Conservation (phyloP, 2,797 vertebrate genomes). For the Acipenser transmontanus region DNA sequence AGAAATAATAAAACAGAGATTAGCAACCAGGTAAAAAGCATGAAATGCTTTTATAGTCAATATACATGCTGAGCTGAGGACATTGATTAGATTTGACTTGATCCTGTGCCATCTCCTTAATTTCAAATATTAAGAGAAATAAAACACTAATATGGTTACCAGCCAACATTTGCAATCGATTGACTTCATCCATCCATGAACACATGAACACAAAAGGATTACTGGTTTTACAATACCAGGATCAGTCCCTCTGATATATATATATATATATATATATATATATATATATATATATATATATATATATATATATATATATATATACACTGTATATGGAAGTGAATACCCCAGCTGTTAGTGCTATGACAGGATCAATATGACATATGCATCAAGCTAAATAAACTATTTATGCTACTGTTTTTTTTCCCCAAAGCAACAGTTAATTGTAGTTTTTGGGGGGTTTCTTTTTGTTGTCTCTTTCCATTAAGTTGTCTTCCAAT, state of each 20-base stretch:
- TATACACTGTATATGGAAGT: background rate
- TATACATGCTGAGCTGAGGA: background rate
- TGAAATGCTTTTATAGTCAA: background rate
- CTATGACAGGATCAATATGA: background rate
- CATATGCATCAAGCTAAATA: background rate
- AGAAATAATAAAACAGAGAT: too few relatives aligned
- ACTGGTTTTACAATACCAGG: background rate
- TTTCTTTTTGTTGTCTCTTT: too few relatives aligned
- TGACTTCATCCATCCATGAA: background rate
- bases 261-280: too few relatives aligned
- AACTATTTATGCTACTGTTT: background rate
- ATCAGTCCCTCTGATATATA: background rate
- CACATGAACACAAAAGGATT: background rate
- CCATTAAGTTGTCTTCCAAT: too few relatives aligned
- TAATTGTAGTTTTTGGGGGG: too few relatives aligned
- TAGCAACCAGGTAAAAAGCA: background rate
- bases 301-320: too few relatives aligned
- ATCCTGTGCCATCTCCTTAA: background rate
- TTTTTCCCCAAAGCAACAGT: too few relatives aligned
- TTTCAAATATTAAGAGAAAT: conserved; percentile 5
- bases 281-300: too few relatives aligned
- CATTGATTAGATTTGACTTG: background rate
- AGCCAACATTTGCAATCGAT: background rate
- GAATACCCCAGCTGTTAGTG: background rate
- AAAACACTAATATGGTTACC: background rate